Evolutionary conservation across 2,888 invertebrate species (phyloP), one percentile per base, ranked within the genome.

Genomic region (Erebia aethiops): DNA sequence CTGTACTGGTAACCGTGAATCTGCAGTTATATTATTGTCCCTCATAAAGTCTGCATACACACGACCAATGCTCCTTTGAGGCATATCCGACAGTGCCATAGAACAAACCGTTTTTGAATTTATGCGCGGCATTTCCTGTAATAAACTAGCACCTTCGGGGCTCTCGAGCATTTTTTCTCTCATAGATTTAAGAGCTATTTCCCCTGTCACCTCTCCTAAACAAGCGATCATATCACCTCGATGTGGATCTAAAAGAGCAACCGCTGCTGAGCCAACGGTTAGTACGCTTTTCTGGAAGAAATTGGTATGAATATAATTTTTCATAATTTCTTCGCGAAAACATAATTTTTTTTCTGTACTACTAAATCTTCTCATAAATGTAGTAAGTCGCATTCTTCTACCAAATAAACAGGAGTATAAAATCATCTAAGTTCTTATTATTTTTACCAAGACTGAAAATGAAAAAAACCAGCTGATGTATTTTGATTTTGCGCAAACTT

Each of bases 171-270:
- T 98, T 84, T 95, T 95, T 57, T 93, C 85, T 67, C 95, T 93
- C 90, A 99, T 97, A 79, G 95, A 94, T 74, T 92, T 92, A 7
- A 98, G 92, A 3, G 98, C 97, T 61, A 84, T 85, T 75, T 94
- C 92, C 2, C 96, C 98, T 11, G 98, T 98, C 0, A 98, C 97
- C 92, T 99, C 99, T 1, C 98, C 98, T 78, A 99, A 94, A 76
- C 98, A 97, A 26, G 99, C 98, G 77, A 99, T 97, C 98, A 98
- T 98, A 84, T 99, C 99, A 18, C 95, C 97, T 74, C 97, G 92
- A 71, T 87, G 82, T 9, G 99, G 99, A 91, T 98, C 95, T 11
- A 96, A 81, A 58, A 99, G 89, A 0, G 98, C 96, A 68, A 97
- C 94, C 41, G 96, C 91, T 21, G 98, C 98, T n/a, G 99, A 97